Conservation (phyloP, 2,888 invertebrate species). For the Orchesellides sinensis region DNA sequence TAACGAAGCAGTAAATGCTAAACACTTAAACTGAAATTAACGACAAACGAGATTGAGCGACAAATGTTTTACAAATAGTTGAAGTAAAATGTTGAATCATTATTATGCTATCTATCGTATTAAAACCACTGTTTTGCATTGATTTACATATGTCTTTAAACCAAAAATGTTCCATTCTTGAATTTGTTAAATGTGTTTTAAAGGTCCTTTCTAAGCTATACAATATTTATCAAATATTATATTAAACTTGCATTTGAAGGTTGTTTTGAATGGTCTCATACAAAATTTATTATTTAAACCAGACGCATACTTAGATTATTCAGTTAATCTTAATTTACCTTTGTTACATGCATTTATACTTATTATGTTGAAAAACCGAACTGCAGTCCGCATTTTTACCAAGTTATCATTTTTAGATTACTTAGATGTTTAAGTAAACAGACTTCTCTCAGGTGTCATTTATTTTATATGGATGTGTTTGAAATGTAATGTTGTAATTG, state of each 20-base stretch:
- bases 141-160: background rate
- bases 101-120: no score
- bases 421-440: background rate
- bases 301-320: no score
- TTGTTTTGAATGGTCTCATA: background rate
- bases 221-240: no score
- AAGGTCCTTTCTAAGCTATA: no score
- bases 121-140: background rate
- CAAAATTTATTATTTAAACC: background rate
- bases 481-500: constrained; percentile 20
- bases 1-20: background rate
- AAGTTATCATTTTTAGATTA: background rate
- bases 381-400: background rate
- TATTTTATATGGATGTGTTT: constrained; percentile 56
- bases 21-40: constrained; percentile 28
- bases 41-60: constrained; percentile 32
- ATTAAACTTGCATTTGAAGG: no score
- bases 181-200: no score
- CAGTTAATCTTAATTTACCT: background rate
- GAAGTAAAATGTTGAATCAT: no score
- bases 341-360: no score
- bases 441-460: constrained; percentile 63
- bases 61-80: no score
- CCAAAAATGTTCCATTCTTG: background rate
- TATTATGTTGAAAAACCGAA: no score